phyloP scores from a whole-genome alignment of 2,888 invertebrate species.

The Hetaerina titia region DNA sequence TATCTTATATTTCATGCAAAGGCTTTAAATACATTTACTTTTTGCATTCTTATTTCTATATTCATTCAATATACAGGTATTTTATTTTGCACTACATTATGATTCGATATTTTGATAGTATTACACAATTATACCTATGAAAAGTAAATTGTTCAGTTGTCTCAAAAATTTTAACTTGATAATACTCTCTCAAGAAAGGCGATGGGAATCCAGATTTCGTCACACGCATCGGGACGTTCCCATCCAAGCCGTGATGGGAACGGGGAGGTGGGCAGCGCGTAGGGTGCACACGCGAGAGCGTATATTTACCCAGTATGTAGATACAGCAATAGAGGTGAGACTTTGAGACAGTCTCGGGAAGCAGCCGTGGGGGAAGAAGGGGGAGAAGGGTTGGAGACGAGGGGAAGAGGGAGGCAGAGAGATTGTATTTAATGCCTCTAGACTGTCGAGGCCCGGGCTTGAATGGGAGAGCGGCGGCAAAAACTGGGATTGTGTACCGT shows the following conservation, averaged over 20 bases:
- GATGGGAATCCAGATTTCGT: neutral
- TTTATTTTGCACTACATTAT: too few species aligned
- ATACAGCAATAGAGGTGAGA: neutral
- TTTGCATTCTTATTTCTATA: too few species aligned
- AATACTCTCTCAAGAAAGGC: neutral
- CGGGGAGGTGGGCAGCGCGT: neutral
- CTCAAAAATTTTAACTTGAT: too few species aligned
- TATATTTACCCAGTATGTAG: neutral
- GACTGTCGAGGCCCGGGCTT: neutral
- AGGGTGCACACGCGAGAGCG: neutral
- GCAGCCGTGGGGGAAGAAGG: neutral
- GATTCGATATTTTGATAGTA: too few species aligned
- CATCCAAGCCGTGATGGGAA: neutral
- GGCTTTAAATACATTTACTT: too few species aligned
- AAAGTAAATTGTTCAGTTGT: too few species aligned
- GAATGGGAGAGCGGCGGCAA: neutral
- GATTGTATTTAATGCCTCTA: neutral
- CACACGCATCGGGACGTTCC: neutral
- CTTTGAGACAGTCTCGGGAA: neutral
- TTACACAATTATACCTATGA: too few species aligned
- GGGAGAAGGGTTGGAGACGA: neutral
- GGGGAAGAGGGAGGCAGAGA: neutral
- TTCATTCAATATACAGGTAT: too few species aligned
- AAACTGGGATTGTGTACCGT: neutral
- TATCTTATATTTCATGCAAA: too few species aligned